Percentiles rank a stretch among this genome's conserved stretches.
phyloP scores from a whole-genome alignment of 2,888 invertebrate species.

The Eupithecia insigniata region DNA sequence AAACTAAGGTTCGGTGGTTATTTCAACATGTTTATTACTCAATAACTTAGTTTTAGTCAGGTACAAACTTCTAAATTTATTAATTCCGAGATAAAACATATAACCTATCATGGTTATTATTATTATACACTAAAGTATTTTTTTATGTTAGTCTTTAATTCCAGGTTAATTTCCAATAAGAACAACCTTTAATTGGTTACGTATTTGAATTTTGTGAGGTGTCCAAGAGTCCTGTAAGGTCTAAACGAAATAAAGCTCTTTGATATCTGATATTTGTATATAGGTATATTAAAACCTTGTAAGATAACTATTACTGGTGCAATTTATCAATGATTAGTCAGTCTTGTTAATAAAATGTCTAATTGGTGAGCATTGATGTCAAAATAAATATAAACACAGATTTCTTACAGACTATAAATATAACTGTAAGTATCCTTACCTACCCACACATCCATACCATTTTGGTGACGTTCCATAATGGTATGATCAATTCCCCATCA shows the following conservation, averaged over 20 bases:
- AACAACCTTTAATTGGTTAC: background rate
- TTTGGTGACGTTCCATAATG: slow-evolving; percentile 84
- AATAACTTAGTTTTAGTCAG: too few relatives aligned
- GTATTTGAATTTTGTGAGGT: too few relatives aligned
- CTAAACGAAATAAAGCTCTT: too few relatives aligned
- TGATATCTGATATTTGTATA: too few relatives aligned
- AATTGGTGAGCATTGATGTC: background rate
- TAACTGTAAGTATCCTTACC: slow-evolving; percentile 78
- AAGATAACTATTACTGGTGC: background rate
- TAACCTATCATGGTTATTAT: too few relatives aligned
- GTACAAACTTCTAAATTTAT: too few relatives aligned
- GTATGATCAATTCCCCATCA: slow-evolving; percentile 72
- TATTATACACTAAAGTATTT: too few relatives aligned
- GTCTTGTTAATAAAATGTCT: background rate
- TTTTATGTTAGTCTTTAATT: too few relatives aligned
- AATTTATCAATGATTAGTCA: background rate
- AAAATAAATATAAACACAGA: background rate
- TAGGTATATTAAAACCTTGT: background rate
- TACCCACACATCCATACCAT: slow-evolving; percentile 86
- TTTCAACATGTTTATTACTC: background rate
- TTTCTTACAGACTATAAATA: slow-evolving; percentile 39
- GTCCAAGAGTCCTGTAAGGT: too few relatives aligned
- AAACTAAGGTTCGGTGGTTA: background rate
- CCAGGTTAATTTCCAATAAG: background rate
- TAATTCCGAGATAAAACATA: too few relatives aligned